Conservation (phyloP, 1,140 invertebrate species). For the Triops cancriformis region DNA sequence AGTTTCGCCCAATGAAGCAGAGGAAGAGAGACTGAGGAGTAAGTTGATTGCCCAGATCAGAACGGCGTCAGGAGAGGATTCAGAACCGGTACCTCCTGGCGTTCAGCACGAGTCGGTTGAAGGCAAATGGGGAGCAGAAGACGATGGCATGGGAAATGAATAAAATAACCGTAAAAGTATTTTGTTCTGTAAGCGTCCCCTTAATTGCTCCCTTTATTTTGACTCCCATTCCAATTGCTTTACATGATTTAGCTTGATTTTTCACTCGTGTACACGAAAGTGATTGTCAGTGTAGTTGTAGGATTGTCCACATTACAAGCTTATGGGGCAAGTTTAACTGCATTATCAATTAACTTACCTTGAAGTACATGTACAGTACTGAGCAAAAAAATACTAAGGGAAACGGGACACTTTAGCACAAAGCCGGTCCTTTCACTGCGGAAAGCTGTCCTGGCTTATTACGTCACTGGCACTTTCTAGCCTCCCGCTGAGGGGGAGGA, state of each 20-base stretch:
- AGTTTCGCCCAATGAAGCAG: neutral
- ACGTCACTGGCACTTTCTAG: no score
- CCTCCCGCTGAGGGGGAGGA: no score
- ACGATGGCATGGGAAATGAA: slow-evolving; percentile 16
- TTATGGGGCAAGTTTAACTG: neutral
- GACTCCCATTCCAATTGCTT: neutral
- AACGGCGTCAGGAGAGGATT: neutral
- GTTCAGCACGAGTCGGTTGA: neutral
- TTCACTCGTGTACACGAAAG: neutral
- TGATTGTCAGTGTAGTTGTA: neutral
- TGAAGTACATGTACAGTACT: no score
- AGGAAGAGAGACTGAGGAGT: slow-evolving; percentile 15
- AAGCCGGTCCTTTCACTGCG: no score
- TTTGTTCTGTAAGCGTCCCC: neutral
- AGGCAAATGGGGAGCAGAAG: slow-evolving; percentile 22
- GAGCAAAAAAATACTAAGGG: no score
- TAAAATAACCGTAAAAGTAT: neutral
- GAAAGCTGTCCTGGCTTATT: no score
- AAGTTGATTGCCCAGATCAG: slow-evolving; percentile 13
- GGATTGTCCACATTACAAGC: neutral
- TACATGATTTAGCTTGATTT: neutral
- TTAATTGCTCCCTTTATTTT: neutral
- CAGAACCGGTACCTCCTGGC: neutral
- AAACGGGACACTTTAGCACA: no score
- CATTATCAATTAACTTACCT: neutral